A percentile compares a stretch with the other conserved stretches of the same genome.
phyloP scores from a whole-genome alignment of 2,113 vertebrate genomes.

The Dissostichus mawsoni region DNA sequence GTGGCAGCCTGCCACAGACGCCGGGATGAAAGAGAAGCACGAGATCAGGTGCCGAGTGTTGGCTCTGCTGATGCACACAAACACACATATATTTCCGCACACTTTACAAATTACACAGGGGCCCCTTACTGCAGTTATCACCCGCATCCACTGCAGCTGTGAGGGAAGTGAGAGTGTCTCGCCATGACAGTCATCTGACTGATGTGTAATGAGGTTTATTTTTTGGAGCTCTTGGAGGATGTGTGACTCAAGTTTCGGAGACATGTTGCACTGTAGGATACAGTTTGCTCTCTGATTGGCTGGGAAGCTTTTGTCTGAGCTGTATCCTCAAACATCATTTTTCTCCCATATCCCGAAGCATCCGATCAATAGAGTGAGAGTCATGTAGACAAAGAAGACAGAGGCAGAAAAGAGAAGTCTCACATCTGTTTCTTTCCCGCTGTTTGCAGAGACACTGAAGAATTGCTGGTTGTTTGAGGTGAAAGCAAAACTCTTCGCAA shows the following conservation, averaged over 20 bases:
- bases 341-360: constrained; percentile 31
- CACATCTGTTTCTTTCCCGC: constrained; percentile 44
- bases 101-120: constrained; percentile 29
- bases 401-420: constrained; percentile 37
- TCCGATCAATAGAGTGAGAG: constrained; percentile 42
- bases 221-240: not conserved
- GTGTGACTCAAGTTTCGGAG: constrained; percentile 23
- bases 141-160: constrained; percentile 52
- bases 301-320: constrained; percentile 22
- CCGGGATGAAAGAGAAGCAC: constrained; percentile 55
- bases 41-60: constrained; percentile 22
- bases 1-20: constrained; percentile 67
- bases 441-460: constrained; percentile 39
- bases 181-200: constrained; percentile 20
- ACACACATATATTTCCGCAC: constrained; percentile 16
- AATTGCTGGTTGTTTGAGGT: constrained; percentile 10
- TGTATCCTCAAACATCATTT: constrained; percentile 28
- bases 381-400: constrained; percentile 32
- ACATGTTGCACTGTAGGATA: not conserved
- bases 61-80: constrained; percentile 28
- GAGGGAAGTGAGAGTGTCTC: constrained; percentile 24
- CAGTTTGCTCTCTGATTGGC: constrained; percentile 27
- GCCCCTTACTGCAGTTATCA: constrained; percentile 31
- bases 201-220: not conserved
- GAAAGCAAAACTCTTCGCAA: constrained; percentile 44